Percentiles rank a stretch among this genome's conserved stretches.
Conservation (phyloP, 1,140 invertebrate genomes). For the Mactra quadrangularis region DNA sequence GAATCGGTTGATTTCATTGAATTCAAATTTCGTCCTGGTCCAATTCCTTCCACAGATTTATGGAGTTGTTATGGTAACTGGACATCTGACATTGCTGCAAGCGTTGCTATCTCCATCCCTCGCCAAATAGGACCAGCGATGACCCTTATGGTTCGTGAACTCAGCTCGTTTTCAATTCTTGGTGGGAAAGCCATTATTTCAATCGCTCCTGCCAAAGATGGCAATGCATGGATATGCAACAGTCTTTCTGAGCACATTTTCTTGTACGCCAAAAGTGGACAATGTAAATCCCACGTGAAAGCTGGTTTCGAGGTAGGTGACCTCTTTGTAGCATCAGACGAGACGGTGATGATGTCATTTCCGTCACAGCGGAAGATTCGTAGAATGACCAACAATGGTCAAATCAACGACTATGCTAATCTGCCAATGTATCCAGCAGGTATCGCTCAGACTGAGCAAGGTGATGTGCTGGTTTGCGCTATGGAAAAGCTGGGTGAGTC, state of each 20-base stretch:
- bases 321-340: conserved; percentile 51
- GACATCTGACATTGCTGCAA: conserved; percentile 55
- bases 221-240: conserved; percentile 59
- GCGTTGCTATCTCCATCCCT: conserved; percentile 46
- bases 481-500: conserved; percentile 57
- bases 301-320: conserved; percentile 55
- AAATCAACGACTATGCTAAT: conserved; percentile 50
- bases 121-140: conserved; percentile 55
- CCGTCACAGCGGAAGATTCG: conserved; percentile 49
- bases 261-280: conserved; percentile 53
- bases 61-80: conserved; percentile 57
- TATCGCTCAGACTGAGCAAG: conserved; percentile 35
- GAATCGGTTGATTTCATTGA: conserved; percentile 56
- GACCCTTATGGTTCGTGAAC: conserved; percentile 48
- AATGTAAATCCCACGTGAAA: conserved; percentile 47
- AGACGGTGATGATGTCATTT: conserved; percentile 54
- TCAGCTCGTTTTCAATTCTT: conserved; percentile 51
- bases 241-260: conserved; percentile 60
- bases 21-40: conserved; percentile 57
- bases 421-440: conserved; percentile 57
- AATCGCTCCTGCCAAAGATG: conserved; percentile 55
- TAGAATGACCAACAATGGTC: conserved; percentile 47
- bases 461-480: conserved; percentile 50
- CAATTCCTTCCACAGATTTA: conserved; percentile 52
- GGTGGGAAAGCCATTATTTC: conserved; percentile 59